Percentiles rank a stretch among this genome's conserved stretches.
phyloP scores from a whole-genome alignment of 2,797 vertebrate species.

The Anguilla anguilla region DNA sequence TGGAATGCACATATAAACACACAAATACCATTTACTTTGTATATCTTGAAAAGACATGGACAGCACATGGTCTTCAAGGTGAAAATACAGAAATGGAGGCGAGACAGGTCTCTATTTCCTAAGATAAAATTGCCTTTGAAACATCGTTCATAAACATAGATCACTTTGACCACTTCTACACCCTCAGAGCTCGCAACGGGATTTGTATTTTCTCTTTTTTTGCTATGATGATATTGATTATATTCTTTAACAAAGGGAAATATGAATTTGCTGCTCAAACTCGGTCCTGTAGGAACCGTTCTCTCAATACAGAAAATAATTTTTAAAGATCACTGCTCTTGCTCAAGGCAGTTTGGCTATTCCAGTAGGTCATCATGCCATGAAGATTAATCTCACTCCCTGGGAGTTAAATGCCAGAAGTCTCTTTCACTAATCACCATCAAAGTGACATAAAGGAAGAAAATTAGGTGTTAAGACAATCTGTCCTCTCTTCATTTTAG shows the following conservation, averaged over 20 bases:
- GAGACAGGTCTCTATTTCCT: no score
- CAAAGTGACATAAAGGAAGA: neutral
- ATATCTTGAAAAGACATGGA: no score
- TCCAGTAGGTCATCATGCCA: constrained; percentile 17
- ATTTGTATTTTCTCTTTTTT: neutral
- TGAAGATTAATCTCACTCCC: constrained; percentile 10
- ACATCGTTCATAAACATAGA: no score
- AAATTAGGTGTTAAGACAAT: neutral
- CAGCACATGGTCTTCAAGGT: no score
- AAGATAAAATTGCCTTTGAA: no score
- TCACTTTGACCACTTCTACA: no score
- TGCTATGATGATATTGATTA: neutral
- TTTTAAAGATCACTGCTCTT: constrained; percentile 22
- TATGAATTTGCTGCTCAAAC: neutral
- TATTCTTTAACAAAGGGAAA: constrained; percentile 19
- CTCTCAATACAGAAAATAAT: constrained; percentile 24
- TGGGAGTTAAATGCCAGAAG: neutral
- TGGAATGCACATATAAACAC: no score
- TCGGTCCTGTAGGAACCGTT: constrained; percentile 5
- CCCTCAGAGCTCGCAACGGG: neutral
- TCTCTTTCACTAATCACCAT: neutral
- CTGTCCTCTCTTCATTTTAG: neutral
- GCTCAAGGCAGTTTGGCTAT: constrained; percentile 8
- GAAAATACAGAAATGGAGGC: no score
- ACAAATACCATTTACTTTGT: no score